These are phyloP conservation scores for Scaptomyza polygonia DNA, from an alignment of 2,888 invertebrate species.

Conservation along the genomic window DNA sequence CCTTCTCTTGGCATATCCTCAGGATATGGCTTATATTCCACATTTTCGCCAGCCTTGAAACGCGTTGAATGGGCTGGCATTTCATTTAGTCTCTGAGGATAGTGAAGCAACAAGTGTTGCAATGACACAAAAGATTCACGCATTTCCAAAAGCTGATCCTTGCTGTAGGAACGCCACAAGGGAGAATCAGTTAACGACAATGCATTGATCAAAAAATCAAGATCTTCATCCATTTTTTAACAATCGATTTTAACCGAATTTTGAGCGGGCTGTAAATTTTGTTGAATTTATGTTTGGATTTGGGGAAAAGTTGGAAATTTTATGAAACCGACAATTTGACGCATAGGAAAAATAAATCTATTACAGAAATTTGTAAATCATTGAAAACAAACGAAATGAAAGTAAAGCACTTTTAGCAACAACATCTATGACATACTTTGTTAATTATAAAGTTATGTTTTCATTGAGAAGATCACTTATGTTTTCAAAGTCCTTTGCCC, in stretches of 20 bases:
- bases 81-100: constrained; percentile 1
- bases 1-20: not conserved
- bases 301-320: not conserved
- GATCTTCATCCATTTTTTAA: constrained; percentile 55
- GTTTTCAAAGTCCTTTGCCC: not conserved
- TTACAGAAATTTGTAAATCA: not conserved
- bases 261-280: not conserved
- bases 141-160: constrained; percentile 55
- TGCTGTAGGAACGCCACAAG: constrained; percentile 33
- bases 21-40: not conserved
- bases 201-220: constrained; percentile 61
- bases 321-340: not conserved
- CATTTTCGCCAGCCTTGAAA: constrained; percentile 52
- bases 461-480: not conserved
- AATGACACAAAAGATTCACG: constrained; percentile 55
- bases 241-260: not conserved
- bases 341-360: not conserved
- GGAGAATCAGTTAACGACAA: constrained; percentile 50
- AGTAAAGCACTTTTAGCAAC: not conserved
- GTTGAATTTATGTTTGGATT: constrained; percentile 1
- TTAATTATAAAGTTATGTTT: not conserved
- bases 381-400: not conserved
- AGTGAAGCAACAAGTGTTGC: constrained; percentile 32
- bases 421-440: not conserved
- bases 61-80: constrained; percentile 11